Conservation (phyloP, 2,888 invertebrate genomes). For the Muscina levida region DNA sequence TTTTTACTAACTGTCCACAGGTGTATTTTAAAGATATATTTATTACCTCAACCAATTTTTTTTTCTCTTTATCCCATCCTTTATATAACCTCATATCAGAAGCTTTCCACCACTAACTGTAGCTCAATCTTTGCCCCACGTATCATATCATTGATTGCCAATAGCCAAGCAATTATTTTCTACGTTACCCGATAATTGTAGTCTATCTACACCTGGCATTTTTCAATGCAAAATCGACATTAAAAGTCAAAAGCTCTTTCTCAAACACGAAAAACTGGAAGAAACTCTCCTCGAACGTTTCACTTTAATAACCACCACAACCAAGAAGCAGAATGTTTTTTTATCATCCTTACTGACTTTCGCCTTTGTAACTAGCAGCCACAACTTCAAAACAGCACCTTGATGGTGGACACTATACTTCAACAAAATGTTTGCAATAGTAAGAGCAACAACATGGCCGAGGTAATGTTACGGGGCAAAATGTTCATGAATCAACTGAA, state of each 20-base stretch:
- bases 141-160: too few species aligned
- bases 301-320: background rate
- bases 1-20: too few species aligned
- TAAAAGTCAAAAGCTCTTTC: background rate
- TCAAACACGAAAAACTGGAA: slow-evolving; percentile 10
- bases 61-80: too few species aligned
- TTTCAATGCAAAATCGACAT: slow-evolving; percentile 12
- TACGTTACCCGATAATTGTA: background rate
- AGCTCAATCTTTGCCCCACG: too few species aligned
- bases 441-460: too few species aligned
- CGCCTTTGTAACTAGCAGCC: background rate
- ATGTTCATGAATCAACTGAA: background rate
- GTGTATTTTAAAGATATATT: too few species aligned
- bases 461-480: background rate
- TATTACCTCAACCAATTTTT: too few species aligned
- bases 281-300: slow-evolving; percentile 17
- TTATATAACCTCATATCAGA: too few species aligned
- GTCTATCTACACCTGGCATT: slow-evolving; percentile 23
- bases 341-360: background rate
- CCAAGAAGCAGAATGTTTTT: background rate
- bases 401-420: too few species aligned
- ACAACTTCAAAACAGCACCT: slow-evolving; percentile 4
- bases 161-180: too few species aligned
- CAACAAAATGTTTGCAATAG: too few species aligned
- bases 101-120: too few species aligned